These are phyloP conservation scores for Drosophila nebulosa DNA, from an alignment of 1,140 invertebrate genomes.

Conservation along the genomic window DNA sequence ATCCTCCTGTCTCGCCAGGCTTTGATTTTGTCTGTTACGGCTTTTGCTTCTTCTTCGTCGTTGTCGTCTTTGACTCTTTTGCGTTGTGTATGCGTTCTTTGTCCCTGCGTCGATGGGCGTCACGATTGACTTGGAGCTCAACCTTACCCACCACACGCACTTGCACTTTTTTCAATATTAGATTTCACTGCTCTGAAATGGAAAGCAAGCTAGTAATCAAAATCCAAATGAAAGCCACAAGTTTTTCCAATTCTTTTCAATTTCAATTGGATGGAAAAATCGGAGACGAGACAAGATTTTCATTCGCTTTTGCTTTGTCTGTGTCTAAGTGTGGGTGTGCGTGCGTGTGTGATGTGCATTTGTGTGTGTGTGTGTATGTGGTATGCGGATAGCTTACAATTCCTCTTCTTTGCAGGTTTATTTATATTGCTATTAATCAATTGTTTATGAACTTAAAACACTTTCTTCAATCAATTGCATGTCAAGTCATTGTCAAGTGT, in stretches of 20 bases:
- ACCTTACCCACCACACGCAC: constrained; percentile 1
- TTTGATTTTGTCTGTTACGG: background rate
- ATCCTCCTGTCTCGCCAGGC: background rate
- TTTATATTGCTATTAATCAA: background rate
- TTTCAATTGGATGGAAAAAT: constrained; percentile 19
- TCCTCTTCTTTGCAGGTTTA: background rate
- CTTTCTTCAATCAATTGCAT: background rate
- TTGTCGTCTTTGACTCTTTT: background rate
- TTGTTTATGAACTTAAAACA: background rate
- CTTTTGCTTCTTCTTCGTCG: background rate
- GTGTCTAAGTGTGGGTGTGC: background rate
- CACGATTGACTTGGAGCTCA: background rate
- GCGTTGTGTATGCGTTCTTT: background rate
- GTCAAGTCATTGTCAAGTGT: background rate
- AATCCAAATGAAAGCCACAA: background rate
- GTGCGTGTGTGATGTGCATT: constrained; percentile 19
- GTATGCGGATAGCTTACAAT: constrained; percentile 29
- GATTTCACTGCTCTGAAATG: background rate
- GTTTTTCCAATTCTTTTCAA: background rate
- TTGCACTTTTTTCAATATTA: constrained; percentile 2
- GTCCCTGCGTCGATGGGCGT: background rate
- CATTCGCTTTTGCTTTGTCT: constrained; percentile 35
- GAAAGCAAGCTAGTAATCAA: no score
- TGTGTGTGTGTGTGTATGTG: constrained; percentile 17
- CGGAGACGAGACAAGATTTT: constrained; percentile 38